A percentile compares a stretch with the other conserved stretches of the same genome.
Evolutionary conservation across 1,140 invertebrate species (phyloP).

Genomic region (Calycopis cecrops): DNA sequence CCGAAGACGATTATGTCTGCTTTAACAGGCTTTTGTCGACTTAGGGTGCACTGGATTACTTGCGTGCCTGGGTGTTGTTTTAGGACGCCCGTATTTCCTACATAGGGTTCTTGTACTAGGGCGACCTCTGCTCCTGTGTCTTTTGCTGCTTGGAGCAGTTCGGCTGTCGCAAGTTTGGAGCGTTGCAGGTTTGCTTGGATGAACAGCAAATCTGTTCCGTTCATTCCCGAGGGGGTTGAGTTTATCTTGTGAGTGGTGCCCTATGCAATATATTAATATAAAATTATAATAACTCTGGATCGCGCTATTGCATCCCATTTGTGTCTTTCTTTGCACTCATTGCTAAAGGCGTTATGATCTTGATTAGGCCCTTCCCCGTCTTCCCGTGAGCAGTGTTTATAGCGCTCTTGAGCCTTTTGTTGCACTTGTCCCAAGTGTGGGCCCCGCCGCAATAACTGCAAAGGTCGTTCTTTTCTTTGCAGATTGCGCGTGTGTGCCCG

Average conservation of each 20-base stretch:
- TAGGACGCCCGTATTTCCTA: conserved; percentile 16
- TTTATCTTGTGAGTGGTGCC: background rate
- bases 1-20: conserved; percentile 20
- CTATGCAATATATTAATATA: conserved; percentile 26
- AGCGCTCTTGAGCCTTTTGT: background rate
- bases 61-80: conserved; percentile 16
- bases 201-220: background rate
- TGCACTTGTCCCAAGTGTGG: background rate
- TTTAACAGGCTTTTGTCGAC: conserved; percentile 27
- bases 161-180: conserved; percentile 22
- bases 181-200: conserved; percentile 26
- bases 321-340: conserved; percentile 15
- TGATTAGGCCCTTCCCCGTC: background rate
- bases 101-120: conserved; percentile 22
- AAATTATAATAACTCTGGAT: conserved; percentile 1
- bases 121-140: conserved; percentile 9
- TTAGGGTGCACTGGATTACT: conserved; percentile 28
- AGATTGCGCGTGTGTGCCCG: conserved; percentile 15
- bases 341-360: conserved; percentile 16
- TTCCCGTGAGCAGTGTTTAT: conserved; percentile 10
- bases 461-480: background rate
- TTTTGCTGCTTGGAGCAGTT: conserved; percentile 18
- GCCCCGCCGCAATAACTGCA: conserved; percentile 15
- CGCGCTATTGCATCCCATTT: conserved; percentile 24
- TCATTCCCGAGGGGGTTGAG: background rate